These are phyloP conservation scores for Ceratina calcarata DNA, from an alignment of 1,140 invertebrate genomes.

Conservation along the genomic window DNA sequence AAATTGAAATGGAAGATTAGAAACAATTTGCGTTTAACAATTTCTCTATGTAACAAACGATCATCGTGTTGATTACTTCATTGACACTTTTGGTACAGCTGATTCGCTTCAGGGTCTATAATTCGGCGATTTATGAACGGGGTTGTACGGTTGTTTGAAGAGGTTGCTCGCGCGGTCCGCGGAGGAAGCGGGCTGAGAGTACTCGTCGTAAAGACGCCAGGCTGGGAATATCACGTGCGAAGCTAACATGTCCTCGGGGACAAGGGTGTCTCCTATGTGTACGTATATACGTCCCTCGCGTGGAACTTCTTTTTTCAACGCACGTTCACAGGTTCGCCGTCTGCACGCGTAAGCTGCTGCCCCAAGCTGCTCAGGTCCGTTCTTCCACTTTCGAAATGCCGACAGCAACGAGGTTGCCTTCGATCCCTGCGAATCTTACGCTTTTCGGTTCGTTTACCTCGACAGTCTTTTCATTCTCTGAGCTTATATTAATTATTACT, in stretches of 20 bases:
- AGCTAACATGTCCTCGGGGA: conserved; percentile 66
- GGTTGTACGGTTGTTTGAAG: conserved; percentile 20
- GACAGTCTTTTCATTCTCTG: too few relatives aligned
- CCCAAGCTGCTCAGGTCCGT: conserved; percentile 12
- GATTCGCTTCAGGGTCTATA: too few relatives aligned
- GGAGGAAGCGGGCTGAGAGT: conserved; percentile 40
- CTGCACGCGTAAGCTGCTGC: conserved; percentile 21
- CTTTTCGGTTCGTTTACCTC: neutral
- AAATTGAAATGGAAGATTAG: too few relatives aligned
- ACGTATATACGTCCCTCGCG: conserved; percentile 18
- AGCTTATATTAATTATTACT: too few relatives aligned
- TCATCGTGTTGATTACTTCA: too few relatives aligned
- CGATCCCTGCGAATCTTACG: neutral
- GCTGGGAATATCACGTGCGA: conserved; percentile 66
- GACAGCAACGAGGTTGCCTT: too few relatives aligned
- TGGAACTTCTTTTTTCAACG: neutral
- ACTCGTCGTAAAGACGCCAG: conserved; percentile 57
- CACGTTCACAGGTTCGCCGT: neutral
- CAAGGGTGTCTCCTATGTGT: conserved; percentile 41
- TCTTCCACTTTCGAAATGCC: conserved; percentile 23
- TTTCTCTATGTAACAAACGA: too few relatives aligned
- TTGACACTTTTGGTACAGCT: too few relatives aligned
- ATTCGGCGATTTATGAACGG: neutral
- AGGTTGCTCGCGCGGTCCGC: conserved; percentile 27
- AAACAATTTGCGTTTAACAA: too few relatives aligned